Base-by-base conservation (phyloP, 2,888 invertebrate species). In the Nasonia oneida region DNA sequence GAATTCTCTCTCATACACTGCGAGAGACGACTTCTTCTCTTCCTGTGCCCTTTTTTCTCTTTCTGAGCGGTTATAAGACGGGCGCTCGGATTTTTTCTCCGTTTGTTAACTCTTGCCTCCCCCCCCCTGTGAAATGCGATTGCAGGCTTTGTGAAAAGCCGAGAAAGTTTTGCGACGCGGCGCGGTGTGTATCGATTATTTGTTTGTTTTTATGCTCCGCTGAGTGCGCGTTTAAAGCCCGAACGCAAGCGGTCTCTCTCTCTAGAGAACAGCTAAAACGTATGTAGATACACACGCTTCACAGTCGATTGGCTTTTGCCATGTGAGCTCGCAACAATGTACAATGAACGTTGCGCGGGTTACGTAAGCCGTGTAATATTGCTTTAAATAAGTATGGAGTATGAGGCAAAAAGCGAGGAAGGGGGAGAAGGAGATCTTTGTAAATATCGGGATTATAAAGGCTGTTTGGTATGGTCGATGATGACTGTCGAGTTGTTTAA, bases 1-100 rank as follows among this genome's bases (percentile, higher is more conserved):
- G 61, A 81, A 75, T 74, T 74, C 81, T 81, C 81, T 81, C 74
- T 74, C 74, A 47, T 47, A 81, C 73, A 47, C 74, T 75, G 14
- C 42, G 18, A 64, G 74, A 74, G 39, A 47, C n/a, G n/a, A 23
- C 42, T 14, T 23, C 61, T 61, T 33, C 64, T 61, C 29, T 29
- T 29, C 29, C 29, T 29, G 29, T 61, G 70, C 67, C 15, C 77
- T 76, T 18, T 74, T 47, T 12, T 74, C n/a, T 4, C 18, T 47
- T 14, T 29, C 14, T 23, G 4, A 37, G 5, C 67, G 67, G 37
- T 15, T 15, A 37, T 12, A 37, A 37, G 37, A 12, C 29, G 37
- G 3, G 37, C 37, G 37, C 33, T 15, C 14, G 2, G 33, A 18
- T 33, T 29, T 14, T 29, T 37, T 29, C 15, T 70, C 33, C 33